Percentiles rank a stretch among this genome's conserved stretches.
phyloP scores from a whole-genome alignment of 2,113 vertebrate species.

The Melanerpes aurifrons region DNA sequence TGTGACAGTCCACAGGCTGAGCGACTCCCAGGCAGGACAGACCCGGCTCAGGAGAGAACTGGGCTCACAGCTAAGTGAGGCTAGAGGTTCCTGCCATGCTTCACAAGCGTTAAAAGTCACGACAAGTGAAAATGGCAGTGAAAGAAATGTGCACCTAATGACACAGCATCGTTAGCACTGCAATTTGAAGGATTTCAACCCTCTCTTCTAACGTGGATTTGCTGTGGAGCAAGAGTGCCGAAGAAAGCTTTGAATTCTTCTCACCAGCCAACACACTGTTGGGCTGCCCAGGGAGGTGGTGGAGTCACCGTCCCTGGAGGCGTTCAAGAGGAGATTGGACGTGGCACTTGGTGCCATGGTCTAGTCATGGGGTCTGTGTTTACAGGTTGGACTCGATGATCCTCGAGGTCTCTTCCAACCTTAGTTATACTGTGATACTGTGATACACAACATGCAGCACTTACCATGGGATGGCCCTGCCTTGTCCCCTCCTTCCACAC shows the following conservation, averaged over 20 bases:
- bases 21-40: too few species aligned
- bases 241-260: not conserved
- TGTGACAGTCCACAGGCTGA: not conserved
- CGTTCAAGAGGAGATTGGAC: too few species aligned
- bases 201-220: not conserved
- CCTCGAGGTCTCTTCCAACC: too few species aligned
- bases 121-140: not conserved
- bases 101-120: not conserved
- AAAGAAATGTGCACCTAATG: not conserved
- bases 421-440: too few species aligned
- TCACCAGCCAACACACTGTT: not conserved
- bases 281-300: too few species aligned
- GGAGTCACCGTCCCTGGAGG: too few species aligned
- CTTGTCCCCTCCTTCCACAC: too few species aligned
- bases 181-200: not conserved
- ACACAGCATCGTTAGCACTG: not conserved
- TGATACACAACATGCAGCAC: rapidly evolving
- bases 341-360: too few species aligned
- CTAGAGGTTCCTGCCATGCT: not conserved
- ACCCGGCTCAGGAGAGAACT: too few species aligned
- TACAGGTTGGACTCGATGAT: too few species aligned
- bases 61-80: not conserved
- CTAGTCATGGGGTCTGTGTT: too few species aligned
- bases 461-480: not conserved
- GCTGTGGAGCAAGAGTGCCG: not conserved